Conservation (phyloP, 2,113 vertebrate species). For the Trinectes maculatus region DNA sequence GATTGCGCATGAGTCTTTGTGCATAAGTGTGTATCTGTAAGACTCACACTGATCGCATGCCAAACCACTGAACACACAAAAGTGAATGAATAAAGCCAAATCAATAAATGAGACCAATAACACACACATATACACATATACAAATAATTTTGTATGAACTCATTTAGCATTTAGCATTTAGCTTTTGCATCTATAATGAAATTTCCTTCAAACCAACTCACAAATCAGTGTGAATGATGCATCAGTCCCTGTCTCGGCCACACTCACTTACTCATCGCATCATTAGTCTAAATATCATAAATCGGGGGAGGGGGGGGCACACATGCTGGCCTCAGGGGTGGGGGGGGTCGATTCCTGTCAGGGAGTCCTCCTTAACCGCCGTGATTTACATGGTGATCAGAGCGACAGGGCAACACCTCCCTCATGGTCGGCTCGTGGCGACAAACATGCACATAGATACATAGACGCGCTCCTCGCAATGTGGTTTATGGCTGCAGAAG, state of each 20-base stretch:
- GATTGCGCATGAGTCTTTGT: neutral
- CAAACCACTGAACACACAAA: neutral
- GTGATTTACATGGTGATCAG: conserved; percentile 71
- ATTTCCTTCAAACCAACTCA: neutral
- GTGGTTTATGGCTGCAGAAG: conserved; percentile 70
- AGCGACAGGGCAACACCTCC: conserved; percentile 51
- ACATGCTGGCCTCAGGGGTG: conserved; percentile 36
- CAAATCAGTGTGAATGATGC: conserved; percentile 10
- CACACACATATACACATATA: too few relatives aligned
- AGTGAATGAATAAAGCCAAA: too few relatives aligned
- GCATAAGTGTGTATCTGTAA: neutral
- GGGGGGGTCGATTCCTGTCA: conserved; percentile 66
- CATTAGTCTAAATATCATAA: conserved; percentile 51
- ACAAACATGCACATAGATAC: conserved; percentile 31
- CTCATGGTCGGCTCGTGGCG: conserved; percentile 28
- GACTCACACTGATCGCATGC: neutral
- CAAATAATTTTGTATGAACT: too few relatives aligned
- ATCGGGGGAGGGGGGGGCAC: too few relatives aligned
- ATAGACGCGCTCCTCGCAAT: conserved; percentile 25
- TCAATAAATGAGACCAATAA: too few relatives aligned
- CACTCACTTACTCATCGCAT: conserved; percentile 11
- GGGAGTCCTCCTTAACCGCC: conserved; percentile 57
- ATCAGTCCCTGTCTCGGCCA: neutral
- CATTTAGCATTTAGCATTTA: neutral
- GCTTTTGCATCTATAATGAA: neutral